Percentiles rank a stretch among this genome's conserved stretches.
Conservation (phyloP, 2,113 vertebrate species). For the Nansenia antarctica region DNA sequence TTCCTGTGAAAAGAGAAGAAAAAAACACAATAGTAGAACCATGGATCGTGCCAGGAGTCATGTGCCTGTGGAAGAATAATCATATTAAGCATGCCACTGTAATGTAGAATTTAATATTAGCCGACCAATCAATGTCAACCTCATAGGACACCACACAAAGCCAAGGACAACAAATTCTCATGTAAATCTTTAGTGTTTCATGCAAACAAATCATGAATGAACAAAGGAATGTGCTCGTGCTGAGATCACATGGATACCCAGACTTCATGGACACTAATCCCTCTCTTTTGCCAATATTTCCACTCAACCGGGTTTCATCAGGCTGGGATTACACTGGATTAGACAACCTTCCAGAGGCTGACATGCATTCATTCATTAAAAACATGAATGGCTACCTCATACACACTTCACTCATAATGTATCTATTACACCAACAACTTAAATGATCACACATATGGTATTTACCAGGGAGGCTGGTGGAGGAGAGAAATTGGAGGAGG, state of each 20-base stretch:
- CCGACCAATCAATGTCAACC: neutral
- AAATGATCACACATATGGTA: neutral
- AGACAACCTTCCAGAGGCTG: constrained; percentile 60
- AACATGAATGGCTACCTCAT: constrained; percentile 41
- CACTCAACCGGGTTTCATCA: constrained; percentile 72
- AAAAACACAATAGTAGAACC: neutral
- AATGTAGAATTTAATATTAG: constrained; percentile 1
- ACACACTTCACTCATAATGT: constrained; percentile 20
- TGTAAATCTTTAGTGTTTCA: neutral
- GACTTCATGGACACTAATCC: constrained; percentile 66
- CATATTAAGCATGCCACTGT: constrained; percentile 5
- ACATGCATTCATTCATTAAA: constrained; percentile 69
- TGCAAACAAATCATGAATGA: constrained; percentile 38
- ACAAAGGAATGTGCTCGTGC: constrained; percentile 27
- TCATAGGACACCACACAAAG: neutral
- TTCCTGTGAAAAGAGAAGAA: constrained; percentile 3
- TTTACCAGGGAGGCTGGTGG: too few relatives aligned
- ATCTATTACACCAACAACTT: constrained; percentile 15
- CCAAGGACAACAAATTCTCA: neutral
- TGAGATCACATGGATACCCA: constrained; percentile 64
- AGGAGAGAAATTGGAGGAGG: too few relatives aligned
- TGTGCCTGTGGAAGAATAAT: constrained; percentile 4
- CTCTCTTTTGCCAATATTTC: constrained; percentile 71
- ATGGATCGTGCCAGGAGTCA: neutral
- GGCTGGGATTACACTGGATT: constrained; percentile 74